Evolutionary conservation across 2,797 vertebrate genomes (phyloP).

Genomic region (Macrochelys suwanniensis): DNA sequence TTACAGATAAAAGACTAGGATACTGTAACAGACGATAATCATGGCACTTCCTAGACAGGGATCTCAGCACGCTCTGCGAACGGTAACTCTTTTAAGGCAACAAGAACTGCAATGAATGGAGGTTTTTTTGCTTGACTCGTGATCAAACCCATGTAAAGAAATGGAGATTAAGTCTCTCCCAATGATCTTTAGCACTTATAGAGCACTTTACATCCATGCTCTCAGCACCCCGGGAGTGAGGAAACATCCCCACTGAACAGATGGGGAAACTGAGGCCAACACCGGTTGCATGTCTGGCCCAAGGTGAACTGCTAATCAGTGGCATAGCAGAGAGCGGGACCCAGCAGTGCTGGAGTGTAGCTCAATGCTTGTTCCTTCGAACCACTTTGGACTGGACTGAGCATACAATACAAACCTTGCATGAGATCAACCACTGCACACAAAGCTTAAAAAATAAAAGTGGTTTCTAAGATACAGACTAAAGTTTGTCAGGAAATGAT

Average conservation of each 20-base stretch:
- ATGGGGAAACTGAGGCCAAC: neutral
- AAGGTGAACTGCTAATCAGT: neutral
- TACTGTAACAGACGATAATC: neutral
- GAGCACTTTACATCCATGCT: neutral
- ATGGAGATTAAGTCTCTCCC: neutral
- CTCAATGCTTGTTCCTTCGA: neutral
- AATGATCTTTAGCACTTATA: accelerated
- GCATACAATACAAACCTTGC: neutral
- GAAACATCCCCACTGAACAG: neutral
- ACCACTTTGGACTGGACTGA: neutral
- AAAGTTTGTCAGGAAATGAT: neutral
- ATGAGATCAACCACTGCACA: neutral
- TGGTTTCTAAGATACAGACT: accelerated
- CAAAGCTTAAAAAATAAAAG: neutral
- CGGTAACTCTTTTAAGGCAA: neutral
- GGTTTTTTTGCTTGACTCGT: neutral
- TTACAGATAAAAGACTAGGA: neutral
- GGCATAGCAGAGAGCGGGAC: neutral
- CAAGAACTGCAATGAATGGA: too few species aligned
- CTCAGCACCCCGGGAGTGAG: neutral
- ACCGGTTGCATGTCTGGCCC: neutral
- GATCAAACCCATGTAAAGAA: neutral
- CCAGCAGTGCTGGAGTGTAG: neutral
- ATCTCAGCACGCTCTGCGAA: neutral
- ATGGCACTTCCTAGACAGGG: neutral